These are phyloP conservation scores for Drosophila pruinosa DNA, from an alignment of 1,140 invertebrate species.

Conservation along the genomic window DNA sequence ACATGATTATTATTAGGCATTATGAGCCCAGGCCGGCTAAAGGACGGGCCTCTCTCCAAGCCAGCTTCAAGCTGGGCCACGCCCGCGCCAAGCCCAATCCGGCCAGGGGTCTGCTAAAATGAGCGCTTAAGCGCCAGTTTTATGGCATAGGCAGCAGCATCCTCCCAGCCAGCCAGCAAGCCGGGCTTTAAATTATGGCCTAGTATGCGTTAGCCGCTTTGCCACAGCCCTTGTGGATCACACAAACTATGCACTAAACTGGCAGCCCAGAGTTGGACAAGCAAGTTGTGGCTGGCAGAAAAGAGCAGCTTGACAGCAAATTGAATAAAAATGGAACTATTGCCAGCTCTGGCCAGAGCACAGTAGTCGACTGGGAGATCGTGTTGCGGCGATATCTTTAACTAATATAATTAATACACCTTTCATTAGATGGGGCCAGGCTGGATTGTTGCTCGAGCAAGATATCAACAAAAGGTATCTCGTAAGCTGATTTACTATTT, in stretches of 20 bases:
- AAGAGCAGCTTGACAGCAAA: too few relatives aligned
- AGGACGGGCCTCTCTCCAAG: constrained; percentile 23
- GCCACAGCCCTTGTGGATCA: background rate
- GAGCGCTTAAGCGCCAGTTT: constrained; percentile 74
- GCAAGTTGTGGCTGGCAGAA: background rate
- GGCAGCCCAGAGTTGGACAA: background rate
- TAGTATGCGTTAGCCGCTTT: constrained; percentile 24
- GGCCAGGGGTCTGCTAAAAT: constrained; percentile 62
- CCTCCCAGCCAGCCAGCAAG: constrained; percentile 14
- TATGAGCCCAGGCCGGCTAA: constrained; percentile 42
- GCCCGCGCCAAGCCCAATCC: constrained; percentile 76
- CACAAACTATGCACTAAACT: background rate
- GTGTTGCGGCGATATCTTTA: constrained; percentile 57
- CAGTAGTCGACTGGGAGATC: constrained; percentile 38
- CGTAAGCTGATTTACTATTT: constrained; percentile 64
- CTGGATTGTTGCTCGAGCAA: constrained; percentile 34
- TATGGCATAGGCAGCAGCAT: constrained; percentile 44
- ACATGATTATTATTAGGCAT: constrained; percentile 80
- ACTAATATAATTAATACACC: constrained; percentile 75
- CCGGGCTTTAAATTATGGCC: constrained; percentile 59
- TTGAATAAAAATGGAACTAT: background rate
- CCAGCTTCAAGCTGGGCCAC: constrained; percentile 40
- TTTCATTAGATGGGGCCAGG: constrained; percentile 54
- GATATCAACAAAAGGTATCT: constrained; percentile 47
- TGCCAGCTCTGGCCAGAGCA: background rate